Evolutionary conservation across 2,888 invertebrate genomes (phyloP).

Genomic region (Microctonus aethiopoides): DNA sequence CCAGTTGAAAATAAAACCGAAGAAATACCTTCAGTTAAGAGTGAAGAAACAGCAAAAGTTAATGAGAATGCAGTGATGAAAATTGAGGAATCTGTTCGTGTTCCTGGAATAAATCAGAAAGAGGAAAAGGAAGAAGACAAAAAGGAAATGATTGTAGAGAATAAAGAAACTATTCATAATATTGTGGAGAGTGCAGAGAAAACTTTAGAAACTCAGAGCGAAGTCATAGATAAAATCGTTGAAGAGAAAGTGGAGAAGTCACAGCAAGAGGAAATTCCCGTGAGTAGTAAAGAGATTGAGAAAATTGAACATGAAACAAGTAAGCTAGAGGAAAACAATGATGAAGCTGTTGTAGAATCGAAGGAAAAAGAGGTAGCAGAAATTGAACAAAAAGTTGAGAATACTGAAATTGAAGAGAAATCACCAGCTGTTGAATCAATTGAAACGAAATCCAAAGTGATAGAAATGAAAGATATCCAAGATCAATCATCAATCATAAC

Average conservation of each 20-base stretch:
- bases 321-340: constrained; percentile 58
- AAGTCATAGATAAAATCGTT: constrained; percentile 33
- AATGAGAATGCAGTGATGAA: constrained; percentile 43
- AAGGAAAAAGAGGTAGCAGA: constrained; percentile 49
- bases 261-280: neutral
- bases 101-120: constrained; percentile 40
- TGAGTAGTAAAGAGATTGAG: constrained; percentile 29
- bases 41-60: constrained; percentile 30
- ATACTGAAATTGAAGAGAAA: constrained; percentile 26
- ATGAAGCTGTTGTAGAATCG: neutral
- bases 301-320: neutral
- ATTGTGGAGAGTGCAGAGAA: constrained; percentile 5
- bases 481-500: neutral
- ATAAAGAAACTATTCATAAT: constrained; percentile 65
- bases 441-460: neutral
- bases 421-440: constrained; percentile 9
- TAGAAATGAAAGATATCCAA: constrained; percentile 1
- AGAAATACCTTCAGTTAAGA: neutral
- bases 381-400: constrained; percentile 47
- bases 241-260: constrained; percentile 42
- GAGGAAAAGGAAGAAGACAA: constrained; percentile 61
- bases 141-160: constrained; percentile 66
- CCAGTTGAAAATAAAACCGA: neutral
- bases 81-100: constrained; percentile 42
- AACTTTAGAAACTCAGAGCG: neutral